Base-by-base conservation (phyloP, 1,140 invertebrate genomes). In the Sinella curviseta region DNA sequence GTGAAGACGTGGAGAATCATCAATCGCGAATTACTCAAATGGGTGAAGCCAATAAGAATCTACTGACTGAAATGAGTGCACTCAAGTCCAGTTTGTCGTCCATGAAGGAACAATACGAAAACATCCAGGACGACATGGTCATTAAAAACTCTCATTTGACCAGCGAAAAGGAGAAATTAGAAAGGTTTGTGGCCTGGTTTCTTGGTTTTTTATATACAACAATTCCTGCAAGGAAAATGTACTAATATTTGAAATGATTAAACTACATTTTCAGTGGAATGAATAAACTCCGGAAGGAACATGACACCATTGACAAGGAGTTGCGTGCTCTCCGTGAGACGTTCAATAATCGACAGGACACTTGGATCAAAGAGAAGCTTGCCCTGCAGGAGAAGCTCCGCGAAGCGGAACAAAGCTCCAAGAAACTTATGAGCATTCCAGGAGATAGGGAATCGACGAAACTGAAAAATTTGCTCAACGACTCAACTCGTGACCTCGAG, bases 301-400 rank as follows among this genome's bases (percentile, higher is more conserved):
- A 92, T 76, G 89, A 87, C 78, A 88, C 88, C 67, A 85, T 90
- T 26, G 88, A 92, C 85, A 86, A 85, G n/a, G 93, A 95, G 86
- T 85, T 94, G 35, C 90, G 91, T 86, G 87, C 90, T 26, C 84
- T 93, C 0, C 89, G 92, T 85, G 92, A 93, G n/a, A 91, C 89
- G 1, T 90, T 90, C 80, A 93, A 92, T 78, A 86, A 83, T 14
- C 90, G 93, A 82, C 90, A 92, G 83, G 90, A 92, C 80, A 88
- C 88, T 17, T 95, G 93, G 92, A 89, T 89, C 28, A 92, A 92
- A 85, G 94, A 95, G 85, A 95, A 93, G 86, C 85, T 90, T 39
- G 89, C 90, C 79, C 84, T 94, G 30, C 86, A 94, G 89, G 91
- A 91, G 80, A 90, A 91, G 85, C 84, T 93, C 70, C 91, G 89